Percentiles rank a stretch among this genome's conserved stretches.
These are phyloP conservation scores for Anisognathus igniventris DNA, from an alignment of 2,797 vertebrate genomes.

Conservation along the genomic window DNA sequence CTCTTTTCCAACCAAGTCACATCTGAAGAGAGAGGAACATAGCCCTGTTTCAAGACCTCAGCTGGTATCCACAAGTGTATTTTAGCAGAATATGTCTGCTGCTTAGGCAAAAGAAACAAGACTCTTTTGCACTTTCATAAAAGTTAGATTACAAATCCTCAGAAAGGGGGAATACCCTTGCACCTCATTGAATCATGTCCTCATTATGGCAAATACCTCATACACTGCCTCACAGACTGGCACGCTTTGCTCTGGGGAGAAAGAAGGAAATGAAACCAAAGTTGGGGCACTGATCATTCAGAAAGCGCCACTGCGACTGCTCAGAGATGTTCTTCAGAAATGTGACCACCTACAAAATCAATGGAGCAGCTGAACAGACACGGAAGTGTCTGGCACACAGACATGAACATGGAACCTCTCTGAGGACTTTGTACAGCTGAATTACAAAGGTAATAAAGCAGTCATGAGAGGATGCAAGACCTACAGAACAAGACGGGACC, in stretches of 20 bases:
- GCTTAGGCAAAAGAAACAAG: neutral
- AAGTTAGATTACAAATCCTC: neutral
- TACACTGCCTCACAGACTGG: neutral
- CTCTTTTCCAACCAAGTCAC: neutral
- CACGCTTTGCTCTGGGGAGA: neutral
- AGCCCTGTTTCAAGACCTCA: neutral
- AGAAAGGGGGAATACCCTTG: neutral
- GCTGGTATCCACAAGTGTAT: neutral
- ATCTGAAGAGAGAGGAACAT: neutral
- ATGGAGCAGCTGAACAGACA: neutral
- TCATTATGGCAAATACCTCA: neutral
- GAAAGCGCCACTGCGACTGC: neutral
- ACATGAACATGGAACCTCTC: accelerated
- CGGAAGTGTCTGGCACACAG: neutral
- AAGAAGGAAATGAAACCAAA: neutral
- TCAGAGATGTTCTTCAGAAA: neutral
- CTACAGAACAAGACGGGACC: neutral
- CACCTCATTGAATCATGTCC: neutral
- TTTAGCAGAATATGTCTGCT: neutral
- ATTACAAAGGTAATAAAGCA: neutral
- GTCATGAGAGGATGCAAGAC: accelerated
- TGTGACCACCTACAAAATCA: neutral
- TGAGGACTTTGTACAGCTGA: neutral
- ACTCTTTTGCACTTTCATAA: neutral
- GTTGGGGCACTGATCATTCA: neutral